phyloP scores from a whole-genome alignment of 2,113 vertebrate species.

The Miniopterus natalensis region DNA sequence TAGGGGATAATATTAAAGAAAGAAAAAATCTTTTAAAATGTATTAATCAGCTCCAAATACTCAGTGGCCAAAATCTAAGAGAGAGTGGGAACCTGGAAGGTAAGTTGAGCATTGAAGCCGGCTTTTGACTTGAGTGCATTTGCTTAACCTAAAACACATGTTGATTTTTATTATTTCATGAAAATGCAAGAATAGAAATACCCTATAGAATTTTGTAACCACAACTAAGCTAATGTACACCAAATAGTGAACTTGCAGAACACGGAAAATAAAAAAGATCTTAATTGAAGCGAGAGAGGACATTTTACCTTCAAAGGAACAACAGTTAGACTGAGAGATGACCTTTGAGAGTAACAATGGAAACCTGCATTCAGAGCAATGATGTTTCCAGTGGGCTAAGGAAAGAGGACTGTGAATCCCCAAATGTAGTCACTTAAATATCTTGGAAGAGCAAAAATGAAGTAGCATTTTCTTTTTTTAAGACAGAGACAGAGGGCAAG shows the following conservation, averaged over 20 bases:
- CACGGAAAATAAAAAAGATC: neutral
- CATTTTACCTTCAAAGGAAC: neutral
- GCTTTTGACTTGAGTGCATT: slow-evolving; percentile 37
- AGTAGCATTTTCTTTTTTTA: neutral
- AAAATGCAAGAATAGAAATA: neutral
- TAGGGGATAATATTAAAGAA: neutral
- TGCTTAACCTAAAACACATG: neutral
- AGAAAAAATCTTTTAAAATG: neutral
- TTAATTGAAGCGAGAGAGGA: neutral
- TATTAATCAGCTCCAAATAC: neutral
- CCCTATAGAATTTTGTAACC: neutral
- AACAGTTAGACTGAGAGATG: neutral
- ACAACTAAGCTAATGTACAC: neutral
- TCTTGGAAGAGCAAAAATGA: neutral
- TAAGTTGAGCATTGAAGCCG: neutral
- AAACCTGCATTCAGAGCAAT: neutral
- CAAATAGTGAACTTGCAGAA: neutral
- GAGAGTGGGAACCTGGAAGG: neutral
- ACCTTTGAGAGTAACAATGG: neutral
- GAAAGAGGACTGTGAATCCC: neutral
- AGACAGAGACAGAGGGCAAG: neutral
- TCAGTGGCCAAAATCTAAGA: neutral
- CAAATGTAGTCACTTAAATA: neutral
- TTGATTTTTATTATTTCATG: slow-evolving; percentile 9
- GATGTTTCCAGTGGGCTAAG: neutral